A percentile compares a stretch with the other conserved stretches of the same genome.
These are phyloP conservation scores for Mythimna ferrago DNA, from an alignment of 2,888 invertebrate species.

Conservation along the genomic window DNA sequence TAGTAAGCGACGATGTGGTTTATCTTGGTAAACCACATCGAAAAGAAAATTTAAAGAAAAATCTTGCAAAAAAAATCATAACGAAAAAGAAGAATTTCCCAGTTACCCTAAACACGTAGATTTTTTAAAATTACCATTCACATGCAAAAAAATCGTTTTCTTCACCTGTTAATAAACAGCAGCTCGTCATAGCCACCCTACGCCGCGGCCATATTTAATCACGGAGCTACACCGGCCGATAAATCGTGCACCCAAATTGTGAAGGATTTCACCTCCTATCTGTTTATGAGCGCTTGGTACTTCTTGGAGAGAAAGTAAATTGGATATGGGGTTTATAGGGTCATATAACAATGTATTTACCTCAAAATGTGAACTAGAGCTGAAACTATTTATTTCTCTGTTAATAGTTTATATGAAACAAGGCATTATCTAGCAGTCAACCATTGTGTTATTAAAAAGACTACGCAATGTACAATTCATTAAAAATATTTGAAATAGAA, in stretches of 20 bases:
- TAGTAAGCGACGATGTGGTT: too few species aligned
- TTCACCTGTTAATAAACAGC: slow-evolving; percentile 43
- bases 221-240: slow-evolving; percentile 74
- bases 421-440: too few species aligned
- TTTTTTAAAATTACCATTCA: slow-evolving; percentile 19
- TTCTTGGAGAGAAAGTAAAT: slow-evolving; percentile 20
- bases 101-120: slow-evolving; percentile 17
- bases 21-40: too few species aligned
- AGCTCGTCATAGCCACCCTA: slow-evolving; percentile 48
- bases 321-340: slow-evolving; percentile 29
- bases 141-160: slow-evolving; percentile 21
- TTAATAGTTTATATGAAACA: too few species aligned
- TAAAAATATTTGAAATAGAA: too few species aligned
- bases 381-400: neutral
- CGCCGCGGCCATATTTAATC: slow-evolving; percentile 79
- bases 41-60: neutral
- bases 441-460: too few species aligned
- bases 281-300: slow-evolving; percentile 68
- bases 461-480: too few species aligned
- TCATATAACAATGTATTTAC: neutral
- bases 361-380: neutral
- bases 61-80: neutral
- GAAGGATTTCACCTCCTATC: slow-evolving; percentile 74
- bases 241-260: slow-evolving; percentile 73
- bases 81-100: neutral